Conservation (phyloP, 1,140 invertebrate genomes). For the Meloidogyne hapla region DNA sequence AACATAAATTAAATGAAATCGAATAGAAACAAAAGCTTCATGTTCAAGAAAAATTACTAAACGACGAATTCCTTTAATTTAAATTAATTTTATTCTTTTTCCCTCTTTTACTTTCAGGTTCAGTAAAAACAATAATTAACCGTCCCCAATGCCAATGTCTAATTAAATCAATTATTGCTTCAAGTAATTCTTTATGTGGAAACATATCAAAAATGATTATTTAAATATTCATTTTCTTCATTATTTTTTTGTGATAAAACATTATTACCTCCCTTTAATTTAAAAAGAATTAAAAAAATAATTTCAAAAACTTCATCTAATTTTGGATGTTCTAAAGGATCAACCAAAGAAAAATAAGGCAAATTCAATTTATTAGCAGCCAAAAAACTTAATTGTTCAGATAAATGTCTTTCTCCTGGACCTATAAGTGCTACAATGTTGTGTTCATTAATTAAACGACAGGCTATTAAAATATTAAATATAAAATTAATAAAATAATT, state of each 20-base stretch:
- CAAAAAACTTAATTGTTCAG: constrained; percentile 46
- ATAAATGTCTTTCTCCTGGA: constrained; percentile 46
- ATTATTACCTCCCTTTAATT: constrained; percentile 12
- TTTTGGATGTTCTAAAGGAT: constrained; percentile 40
- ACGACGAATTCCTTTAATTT: constrained; percentile 40
- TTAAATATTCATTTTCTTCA: background rate
- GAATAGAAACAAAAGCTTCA: constrained; percentile 51
- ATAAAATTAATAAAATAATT: background rate
- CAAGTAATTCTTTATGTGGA: constrained; percentile 55
- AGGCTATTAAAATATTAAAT: constrained; percentile 47
- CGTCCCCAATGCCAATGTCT: constrained; percentile 60
- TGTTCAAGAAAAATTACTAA: constrained; percentile 53
- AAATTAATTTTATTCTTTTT: background rate
- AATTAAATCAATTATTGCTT: constrained; percentile 60
- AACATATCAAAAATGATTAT: constrained; percentile 49
- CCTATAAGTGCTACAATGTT: constrained; percentile 55
- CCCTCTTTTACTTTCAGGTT: constrained; percentile 41
- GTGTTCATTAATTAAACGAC: constrained; percentile 52
- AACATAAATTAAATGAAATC: constrained; percentile 57
- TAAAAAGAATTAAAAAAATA: background rate
- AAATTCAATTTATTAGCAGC: constrained; percentile 46
- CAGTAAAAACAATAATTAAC: constrained; percentile 57
- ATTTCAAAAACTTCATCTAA: constrained; percentile 11
- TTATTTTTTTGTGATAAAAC: background rate
- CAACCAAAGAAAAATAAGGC: constrained; percentile 54